Evolutionary conservation across 2,113 vertebrate species (phyloP).

Genomic region (rat (Rattus norvegicus)): DNA sequence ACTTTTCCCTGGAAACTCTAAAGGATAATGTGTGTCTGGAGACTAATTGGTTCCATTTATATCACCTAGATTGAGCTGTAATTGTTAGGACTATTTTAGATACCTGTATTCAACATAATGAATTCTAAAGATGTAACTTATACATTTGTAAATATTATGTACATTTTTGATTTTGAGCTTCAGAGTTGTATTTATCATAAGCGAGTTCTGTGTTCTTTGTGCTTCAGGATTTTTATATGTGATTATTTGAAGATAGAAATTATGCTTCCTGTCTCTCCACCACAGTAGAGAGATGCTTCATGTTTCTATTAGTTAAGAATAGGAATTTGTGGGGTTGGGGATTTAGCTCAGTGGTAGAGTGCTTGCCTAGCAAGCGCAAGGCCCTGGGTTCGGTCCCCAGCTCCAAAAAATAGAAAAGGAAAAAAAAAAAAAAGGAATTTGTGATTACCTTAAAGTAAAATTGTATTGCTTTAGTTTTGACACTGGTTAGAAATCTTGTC

Average conservation of each 20-base stretch:
- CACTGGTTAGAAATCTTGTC: slow-evolving; percentile 6
- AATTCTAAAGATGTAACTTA: not conserved
- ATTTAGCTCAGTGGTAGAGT: too few species aligned
- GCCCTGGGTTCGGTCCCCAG: too few species aligned
- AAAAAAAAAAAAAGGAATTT: too few species aligned
- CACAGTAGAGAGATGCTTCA: not conserved
- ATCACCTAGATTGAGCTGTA: not conserved
- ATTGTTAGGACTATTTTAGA: not conserved
- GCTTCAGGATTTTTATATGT: slow-evolving; percentile 28
- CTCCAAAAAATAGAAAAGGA: too few species aligned
- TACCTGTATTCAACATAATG: not conserved
- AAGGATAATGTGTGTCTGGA: not conserved
- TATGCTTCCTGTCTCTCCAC: not conserved
- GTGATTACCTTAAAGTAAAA: slow-evolving; percentile 7
- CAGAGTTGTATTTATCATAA: not conserved
- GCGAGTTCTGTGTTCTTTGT: not conserved
- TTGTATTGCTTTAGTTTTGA: slow-evolving; percentile 27
- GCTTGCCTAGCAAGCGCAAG: too few species aligned
- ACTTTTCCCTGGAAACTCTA: not conserved
- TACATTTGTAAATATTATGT: slow-evolving; percentile 2
- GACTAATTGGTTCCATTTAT: not conserved
- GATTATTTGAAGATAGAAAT: slow-evolving; percentile 22
- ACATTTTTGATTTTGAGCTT: slow-evolving; percentile 37
- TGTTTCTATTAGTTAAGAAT: slow-evolving; percentile 4
- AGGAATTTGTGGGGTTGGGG: slow-evolving; percentile 39